Evolutionary conservation across 35 echinoderm and acorn worm genomes (phyloP).

Genomic region (Anneissia japonica): DNA sequence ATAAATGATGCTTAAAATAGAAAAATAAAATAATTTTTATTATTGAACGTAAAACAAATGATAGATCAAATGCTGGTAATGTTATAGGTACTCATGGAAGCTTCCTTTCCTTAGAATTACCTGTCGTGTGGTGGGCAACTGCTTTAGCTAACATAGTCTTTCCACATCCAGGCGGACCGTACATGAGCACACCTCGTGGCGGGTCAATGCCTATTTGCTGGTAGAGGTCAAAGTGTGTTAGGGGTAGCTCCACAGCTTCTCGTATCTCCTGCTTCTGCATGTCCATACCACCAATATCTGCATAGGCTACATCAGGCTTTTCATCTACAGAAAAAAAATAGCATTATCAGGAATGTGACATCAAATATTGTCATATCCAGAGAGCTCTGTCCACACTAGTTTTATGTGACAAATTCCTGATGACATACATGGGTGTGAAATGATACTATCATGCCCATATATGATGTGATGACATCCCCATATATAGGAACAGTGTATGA

Average conservation of each 20-base stretch:
- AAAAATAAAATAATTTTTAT: not conserved
- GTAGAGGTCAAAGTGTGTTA: conserved; percentile 88
- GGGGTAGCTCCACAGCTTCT: conserved; percentile 81
- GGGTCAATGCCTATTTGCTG: conserved; percentile 97
- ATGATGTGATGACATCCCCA: too few species aligned
- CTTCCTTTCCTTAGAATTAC: conserved; percentile 30
- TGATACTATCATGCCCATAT: too few species aligned
- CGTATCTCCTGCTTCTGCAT: conserved; percentile 96
- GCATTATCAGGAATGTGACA: not conserved
- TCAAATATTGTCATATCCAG: not conserved
- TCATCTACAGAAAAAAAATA: conserved; percentile 45
- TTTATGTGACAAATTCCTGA: too few species aligned
- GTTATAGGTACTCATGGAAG: too few species aligned
- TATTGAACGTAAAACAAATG: too few species aligned
- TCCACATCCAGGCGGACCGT: conserved; percentile 84
- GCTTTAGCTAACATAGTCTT: conserved; percentile 98
- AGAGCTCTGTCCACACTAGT: too few species aligned
- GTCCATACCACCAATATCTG: conserved; percentile 99
- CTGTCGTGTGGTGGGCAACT: conserved; percentile 93
- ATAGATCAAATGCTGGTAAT: too few species aligned
- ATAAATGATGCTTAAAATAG: conserved; percentile 80
- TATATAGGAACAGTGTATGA: too few species aligned
- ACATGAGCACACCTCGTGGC: conserved; percentile 89
- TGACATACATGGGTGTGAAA: too few species aligned
- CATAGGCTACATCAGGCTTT: conserved; percentile 81